These are phyloP conservation scores for Tachina grossa DNA, from an alignment of 2,888 invertebrate genomes.

Conservation along the genomic window DNA sequence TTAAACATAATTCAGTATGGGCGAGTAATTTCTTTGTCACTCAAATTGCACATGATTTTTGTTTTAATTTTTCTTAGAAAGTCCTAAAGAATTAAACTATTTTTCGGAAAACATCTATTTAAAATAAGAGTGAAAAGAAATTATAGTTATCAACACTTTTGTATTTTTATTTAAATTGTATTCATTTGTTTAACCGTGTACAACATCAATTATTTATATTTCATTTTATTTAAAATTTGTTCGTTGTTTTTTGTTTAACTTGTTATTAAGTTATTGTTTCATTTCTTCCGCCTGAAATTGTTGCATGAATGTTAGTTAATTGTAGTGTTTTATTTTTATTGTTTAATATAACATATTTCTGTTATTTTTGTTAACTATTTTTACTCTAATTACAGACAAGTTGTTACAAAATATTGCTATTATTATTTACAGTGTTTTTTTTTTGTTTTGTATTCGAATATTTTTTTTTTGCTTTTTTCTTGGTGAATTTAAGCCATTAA, in stretches of 20 bases:
- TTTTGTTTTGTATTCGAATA: slow-evolving; percentile 8
- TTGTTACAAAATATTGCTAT: slow-evolving; percentile 31
- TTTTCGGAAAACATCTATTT: background rate
- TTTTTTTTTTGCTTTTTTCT: slow-evolving; percentile 27
- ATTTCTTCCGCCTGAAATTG: slow-evolving; percentile 1
- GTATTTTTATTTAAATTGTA: background rate
- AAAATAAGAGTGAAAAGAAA: slow-evolving; percentile 16
- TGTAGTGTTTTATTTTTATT: slow-evolving; percentile 14
- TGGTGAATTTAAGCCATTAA: slow-evolving; percentile 65
- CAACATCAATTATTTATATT: background rate
- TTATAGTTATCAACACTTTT: slow-evolving; percentile 30
- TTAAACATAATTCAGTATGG: slow-evolving; percentile 71
- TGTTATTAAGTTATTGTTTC: background rate
- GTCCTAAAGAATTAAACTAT: background rate
- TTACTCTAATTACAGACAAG: slow-evolving; percentile 61
- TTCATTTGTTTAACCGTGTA: slow-evolving; percentile 27
- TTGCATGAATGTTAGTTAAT: slow-evolving; percentile 17
- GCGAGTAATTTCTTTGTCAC: slow-evolving; percentile 18
- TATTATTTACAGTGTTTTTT: slow-evolving; percentile 12
- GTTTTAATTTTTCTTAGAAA: background rate
- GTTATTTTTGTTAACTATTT: slow-evolving; percentile 36
- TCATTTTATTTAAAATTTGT: background rate
- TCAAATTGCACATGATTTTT: slow-evolving; percentile 23
- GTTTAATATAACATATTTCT: background rate
- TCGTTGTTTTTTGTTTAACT: background rate